These are phyloP conservation scores for Ascidia mentula DNA, from an alignment of 23 tunicate genomes.

Conservation along the genomic window DNA sequence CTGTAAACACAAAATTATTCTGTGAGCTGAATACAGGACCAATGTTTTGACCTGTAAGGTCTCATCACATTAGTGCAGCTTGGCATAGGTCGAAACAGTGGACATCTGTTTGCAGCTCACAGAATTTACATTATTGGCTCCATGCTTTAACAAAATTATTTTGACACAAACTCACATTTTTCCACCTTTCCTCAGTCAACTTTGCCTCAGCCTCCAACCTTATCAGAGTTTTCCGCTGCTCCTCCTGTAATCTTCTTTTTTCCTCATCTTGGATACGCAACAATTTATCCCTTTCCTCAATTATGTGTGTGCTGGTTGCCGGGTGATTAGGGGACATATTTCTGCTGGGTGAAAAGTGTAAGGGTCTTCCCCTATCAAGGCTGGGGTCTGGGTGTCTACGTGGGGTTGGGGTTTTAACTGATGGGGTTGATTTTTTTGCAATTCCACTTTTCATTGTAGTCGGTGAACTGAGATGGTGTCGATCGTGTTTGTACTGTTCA, in stretches of 20 bases:
- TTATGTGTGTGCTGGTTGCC: neutral
- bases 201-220: constrained; percentile 21
- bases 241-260: neutral
- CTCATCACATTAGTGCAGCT: neutral
- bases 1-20: no score
- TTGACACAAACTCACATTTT: constrained; percentile 17
- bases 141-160: neutral
- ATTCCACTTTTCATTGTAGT: neutral
- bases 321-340: constrained; percentile 9
- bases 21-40: no score
- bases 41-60: no score
- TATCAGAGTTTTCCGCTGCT: neutral
- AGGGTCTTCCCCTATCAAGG: neutral
- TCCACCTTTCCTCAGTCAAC: constrained; percentile 25
- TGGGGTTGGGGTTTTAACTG: constrained; percentile 5
- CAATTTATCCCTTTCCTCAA: constrained; percentile 13
- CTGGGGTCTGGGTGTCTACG: constrained; percentile 7
- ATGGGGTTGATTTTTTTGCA: constrained; percentile 13
- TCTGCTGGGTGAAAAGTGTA: neutral
- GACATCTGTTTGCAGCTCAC: no score
- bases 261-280: constrained; percentile 23
- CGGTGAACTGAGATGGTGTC: neutral
- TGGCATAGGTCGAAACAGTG: neutral
- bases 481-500: neutral
- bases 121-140: neutral